Conservation (phyloP, 1,140 invertebrate genomes). For the Trichoplusia ni region DNA sequence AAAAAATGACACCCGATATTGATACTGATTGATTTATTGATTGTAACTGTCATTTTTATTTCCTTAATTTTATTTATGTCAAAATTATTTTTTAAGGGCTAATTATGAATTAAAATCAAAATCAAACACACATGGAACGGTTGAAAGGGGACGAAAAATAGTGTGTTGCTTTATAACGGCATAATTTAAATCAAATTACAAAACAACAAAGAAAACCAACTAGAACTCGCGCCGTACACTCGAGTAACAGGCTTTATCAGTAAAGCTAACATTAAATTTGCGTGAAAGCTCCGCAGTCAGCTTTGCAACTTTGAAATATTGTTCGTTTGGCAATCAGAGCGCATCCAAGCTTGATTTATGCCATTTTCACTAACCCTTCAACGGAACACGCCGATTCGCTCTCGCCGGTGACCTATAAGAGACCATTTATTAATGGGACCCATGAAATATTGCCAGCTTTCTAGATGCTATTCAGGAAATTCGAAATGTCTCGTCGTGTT, state of each 20-base stretch:
- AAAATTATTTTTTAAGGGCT: background rate
- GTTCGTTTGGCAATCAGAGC: conserved; percentile 23
- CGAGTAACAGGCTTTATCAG: background rate
- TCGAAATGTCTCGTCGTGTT: no score
- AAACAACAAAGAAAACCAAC: no score
- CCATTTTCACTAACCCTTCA: conserved; percentile 18
- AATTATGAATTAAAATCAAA: background rate
- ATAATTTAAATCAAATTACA: no score
- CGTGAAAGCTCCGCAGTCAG: conserved; percentile 5
- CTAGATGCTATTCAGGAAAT: conserved; percentile 5
- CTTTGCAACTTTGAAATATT: conserved; percentile 16
- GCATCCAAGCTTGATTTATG: conserved; percentile 28
- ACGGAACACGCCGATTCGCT: conserved; percentile 16
- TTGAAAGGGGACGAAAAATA: no score
- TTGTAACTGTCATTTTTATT: background rate
- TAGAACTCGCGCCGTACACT: no score
- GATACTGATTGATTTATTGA: background rate
- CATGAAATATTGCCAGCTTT: conserved; percentile 43
- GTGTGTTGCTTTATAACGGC: no score
- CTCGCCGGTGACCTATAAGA: conserved; percentile 49
- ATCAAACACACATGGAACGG: no score
- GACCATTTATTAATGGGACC: conserved; percentile 53
- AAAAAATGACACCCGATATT: background rate
- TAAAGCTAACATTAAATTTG: conserved; percentile 5
- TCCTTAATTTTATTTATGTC: background rate